Evolutionary conservation across 2,113 vertebrate species (phyloP), one percentile per base, ranked within the genome.

Genomic region (Lichenostomus cassidix): DNA sequence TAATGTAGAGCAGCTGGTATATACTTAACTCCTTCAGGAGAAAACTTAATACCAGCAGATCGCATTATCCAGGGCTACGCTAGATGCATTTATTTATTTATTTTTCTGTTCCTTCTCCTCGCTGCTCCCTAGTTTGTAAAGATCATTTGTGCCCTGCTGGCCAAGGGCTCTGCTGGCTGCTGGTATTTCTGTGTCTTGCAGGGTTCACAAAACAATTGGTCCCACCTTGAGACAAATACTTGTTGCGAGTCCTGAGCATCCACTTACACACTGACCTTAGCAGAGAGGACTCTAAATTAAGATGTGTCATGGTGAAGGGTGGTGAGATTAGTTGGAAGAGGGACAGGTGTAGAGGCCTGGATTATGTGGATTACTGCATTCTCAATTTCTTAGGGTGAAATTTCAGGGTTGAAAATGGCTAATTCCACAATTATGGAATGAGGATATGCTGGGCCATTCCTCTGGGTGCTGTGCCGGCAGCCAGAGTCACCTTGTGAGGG

Each of bases 1-100:
- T 96, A 96, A 97, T 94, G 89, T 74, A 70, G 95, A 96, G 94
- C 97, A 97, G 95, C 97, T 97, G 94, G 94, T 95, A 70, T 74
- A 87, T 59, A 2, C 86, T 94, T 96, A 96, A 96, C 89, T 96
- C 89, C 91, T 96, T 83, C 79, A 94, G 89, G 93, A 94, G 88
- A 96, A 95, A 92, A 94, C 94, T 87, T 96, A 94, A 95, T 96
- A 83, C 95, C 58, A 50, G 56, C 76, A 87, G 93, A 96, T 96
- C 83, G 21, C 92, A 94, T 96, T 96, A 95, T 93, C 88, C 65
- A 5, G 65, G 94, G 73, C 88, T 84, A 22, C 1, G 0, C 33
- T 11, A 0, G 41, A 2, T 6, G 1, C 19, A 4, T 63, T 90
- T 63, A 42, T 83, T 93, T 91, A 50, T 65, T 73, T 73, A 13